Evolutionary conservation across 2,797 vertebrate species (phyloP).

Genomic region (Botia almorhae): DNA sequence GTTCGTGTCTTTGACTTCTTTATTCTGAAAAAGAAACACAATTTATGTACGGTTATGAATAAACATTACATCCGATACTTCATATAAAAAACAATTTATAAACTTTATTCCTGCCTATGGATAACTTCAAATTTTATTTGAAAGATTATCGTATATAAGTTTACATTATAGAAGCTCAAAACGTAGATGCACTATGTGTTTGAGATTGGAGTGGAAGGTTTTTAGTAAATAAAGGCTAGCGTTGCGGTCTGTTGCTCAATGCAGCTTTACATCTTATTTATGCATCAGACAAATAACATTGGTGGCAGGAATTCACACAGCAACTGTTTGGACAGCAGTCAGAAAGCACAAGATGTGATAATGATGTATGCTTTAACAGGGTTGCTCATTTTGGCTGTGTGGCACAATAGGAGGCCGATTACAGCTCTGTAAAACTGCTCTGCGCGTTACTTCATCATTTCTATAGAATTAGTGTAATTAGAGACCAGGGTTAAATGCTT

Average conservation of each 20-base stretch:
- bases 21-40: conserved; percentile 70
- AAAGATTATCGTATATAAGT: too few species aligned
- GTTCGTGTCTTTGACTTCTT: conserved; percentile 78
- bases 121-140: too few species aligned
- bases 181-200: background rate
- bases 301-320: background rate
- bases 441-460: conserved; percentile 56
- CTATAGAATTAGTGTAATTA: conserved; percentile 25
- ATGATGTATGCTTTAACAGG: background rate
- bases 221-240: background rate
- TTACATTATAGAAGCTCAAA: background rate
- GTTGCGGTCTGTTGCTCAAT: background rate
- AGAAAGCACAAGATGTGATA: background rate
- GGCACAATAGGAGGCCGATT: conserved; percentile 23
- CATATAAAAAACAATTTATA: too few species aligned
- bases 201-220: background rate
- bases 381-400: background rate
- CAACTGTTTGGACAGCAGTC: conserved; percentile 3
- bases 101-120: too few species aligned
- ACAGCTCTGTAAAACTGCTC: conserved; percentile 14
- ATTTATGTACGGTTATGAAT: too few species aligned
- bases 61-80: too few species aligned
- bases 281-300: background rate
- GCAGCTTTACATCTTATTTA: background rate
- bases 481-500: background rate